These are phyloP conservation scores for Adelges cooleyi DNA, from an alignment of 1,140 invertebrate genomes.

Conservation along the genomic window DNA sequence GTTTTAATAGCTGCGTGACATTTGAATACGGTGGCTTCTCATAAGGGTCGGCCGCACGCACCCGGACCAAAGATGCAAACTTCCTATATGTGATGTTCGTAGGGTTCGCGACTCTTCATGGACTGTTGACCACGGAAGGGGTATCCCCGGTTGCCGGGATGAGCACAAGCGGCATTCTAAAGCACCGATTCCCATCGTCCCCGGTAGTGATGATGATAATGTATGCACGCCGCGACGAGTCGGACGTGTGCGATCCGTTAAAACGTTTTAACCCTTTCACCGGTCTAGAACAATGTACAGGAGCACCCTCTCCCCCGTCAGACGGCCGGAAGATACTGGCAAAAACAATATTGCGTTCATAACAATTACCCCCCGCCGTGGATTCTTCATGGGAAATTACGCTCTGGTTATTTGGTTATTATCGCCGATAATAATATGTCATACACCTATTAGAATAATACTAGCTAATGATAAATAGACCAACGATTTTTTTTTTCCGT, in stretches of 20 bases:
- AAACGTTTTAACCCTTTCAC: slow-evolving; percentile 22
- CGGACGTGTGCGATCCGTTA: slow-evolving; percentile 25
- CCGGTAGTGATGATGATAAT: slow-evolving; percentile 6
- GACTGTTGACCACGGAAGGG: no score
- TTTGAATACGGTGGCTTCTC: no score
- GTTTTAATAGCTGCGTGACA: no score
- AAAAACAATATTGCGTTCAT: slow-evolving; percentile 24
- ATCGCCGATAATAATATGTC: slow-evolving; percentile 23
- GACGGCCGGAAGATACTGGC: slow-evolving; percentile 12
- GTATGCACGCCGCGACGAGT: slow-evolving; percentile 15
- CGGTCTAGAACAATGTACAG: slow-evolving; percentile 18
- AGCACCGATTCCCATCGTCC: no score
- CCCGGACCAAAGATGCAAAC: no score
- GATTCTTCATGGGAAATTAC: slow-evolving; percentile 25
- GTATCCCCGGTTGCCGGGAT: no score
- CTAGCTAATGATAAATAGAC: slow-evolving; percentile 25
- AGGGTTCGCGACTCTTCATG: no score
- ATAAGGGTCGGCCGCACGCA: no score
- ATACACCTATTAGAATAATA: slow-evolving; percentile 14
- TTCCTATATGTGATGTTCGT: no score
- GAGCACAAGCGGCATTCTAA: no score
- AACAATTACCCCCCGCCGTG: slow-evolving; percentile 21
- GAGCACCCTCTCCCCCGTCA: no score
- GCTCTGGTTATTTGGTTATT: slow-evolving; percentile 28
- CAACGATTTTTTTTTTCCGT: slow-evolving; percentile 19